Evolutionary conservation across 1,140 invertebrate genomes (phyloP).

Genomic region (Fopius arisanus): DNA sequence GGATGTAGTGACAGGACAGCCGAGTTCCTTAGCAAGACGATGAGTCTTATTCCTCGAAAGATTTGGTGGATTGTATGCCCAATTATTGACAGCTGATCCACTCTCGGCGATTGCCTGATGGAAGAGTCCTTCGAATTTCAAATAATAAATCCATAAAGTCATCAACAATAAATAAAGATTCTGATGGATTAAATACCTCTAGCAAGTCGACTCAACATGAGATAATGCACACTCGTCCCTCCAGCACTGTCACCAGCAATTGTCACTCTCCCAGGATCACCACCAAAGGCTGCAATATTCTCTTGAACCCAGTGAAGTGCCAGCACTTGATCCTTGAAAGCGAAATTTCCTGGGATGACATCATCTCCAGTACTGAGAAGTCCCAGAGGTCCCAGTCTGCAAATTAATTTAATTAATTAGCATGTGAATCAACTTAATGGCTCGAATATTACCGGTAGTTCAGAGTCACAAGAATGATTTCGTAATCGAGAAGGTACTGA

Average conservation of each 20-base stretch:
- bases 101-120: conserved; percentile 80
- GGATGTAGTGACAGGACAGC: conserved; percentile 67
- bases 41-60: conserved; percentile 70
- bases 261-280: conserved; percentile 71
- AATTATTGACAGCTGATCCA: conserved; percentile 79
- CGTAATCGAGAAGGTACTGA: conserved; percentile 76
- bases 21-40: conserved; percentile 69
- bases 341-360: conserved; percentile 74
- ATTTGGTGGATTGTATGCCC: conserved; percentile 74
- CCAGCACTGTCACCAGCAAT: conserved; percentile 80
- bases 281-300: conserved; percentile 76
- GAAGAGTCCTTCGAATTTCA: conserved; percentile 69
- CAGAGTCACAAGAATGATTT: conserved; percentile 78
- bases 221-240: conserved; percentile 72
- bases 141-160: not conserved
- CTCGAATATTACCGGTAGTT: conserved; percentile 84
- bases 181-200: conserved; percentile 60
- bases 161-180: not conserved
- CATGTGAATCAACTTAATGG: not conserved
- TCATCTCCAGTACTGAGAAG: conserved; percentile 72
- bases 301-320: conserved; percentile 77
- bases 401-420: not conserved
- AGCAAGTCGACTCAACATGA: conserved; percentile 74
- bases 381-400: conserved; percentile 71
- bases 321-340: conserved; percentile 77